Conservation (phyloP, 2,888 invertebrate genomes). For the Heliconius ethilla region DNA sequence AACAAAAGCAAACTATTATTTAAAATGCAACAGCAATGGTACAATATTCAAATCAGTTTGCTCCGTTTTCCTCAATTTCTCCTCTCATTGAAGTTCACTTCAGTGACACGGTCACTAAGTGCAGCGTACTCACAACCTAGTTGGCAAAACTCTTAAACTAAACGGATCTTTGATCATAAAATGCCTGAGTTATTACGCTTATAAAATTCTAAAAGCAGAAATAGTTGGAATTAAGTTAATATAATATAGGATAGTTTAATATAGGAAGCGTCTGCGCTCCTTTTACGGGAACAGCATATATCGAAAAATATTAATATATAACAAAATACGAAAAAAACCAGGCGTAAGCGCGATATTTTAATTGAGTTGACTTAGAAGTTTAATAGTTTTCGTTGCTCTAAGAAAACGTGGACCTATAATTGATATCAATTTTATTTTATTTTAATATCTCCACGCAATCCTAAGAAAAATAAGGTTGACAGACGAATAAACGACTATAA, state of each 20-base stretch:
- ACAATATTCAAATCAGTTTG: not conserved
- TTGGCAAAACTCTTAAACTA: conserved; percentile 14
- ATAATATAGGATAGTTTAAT: too few species aligned
- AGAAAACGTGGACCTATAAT: too few species aligned
- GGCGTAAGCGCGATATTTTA: too few species aligned
- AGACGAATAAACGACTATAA: too few species aligned
- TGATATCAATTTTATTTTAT: too few species aligned
- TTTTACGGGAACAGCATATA: too few species aligned
- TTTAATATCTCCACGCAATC: too few species aligned
- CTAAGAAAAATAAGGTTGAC: too few species aligned
- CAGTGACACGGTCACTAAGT: conserved; percentile 22
- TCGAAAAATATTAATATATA: too few species aligned
- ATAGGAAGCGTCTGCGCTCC: not conserved
- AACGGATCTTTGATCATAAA: not conserved
- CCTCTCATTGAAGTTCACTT: conserved; percentile 26
- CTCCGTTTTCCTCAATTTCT: conserved; percentile 31
- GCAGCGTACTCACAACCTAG: conserved; percentile 19
- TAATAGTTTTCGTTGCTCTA: too few species aligned
- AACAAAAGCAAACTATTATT: conserved; percentile 2
- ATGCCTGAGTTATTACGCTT: not conserved
- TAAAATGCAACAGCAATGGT: conserved; percentile 16
- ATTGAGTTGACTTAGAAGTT: too few species aligned
- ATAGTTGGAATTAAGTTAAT: not conserved
- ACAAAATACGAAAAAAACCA: too few species aligned
- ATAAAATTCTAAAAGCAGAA: not conserved